Base-by-base conservation (phyloP, 2,797 vertebrate species). In the Mus caroli region DNA sequence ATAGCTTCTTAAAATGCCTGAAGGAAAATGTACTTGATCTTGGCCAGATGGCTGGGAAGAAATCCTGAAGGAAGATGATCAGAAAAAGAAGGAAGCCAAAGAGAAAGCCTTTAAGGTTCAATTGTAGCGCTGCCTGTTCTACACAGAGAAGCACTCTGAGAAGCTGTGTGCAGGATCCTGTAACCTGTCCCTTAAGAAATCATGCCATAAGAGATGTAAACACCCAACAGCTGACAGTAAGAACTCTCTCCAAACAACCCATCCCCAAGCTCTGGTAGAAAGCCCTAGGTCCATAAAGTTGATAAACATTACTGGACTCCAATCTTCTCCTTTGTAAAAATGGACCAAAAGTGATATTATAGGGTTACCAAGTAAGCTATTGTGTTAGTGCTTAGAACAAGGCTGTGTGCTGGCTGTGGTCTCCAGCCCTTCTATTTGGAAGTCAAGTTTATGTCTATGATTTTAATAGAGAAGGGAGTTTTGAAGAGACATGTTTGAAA, bases 401-500 rank as follows among this genome's bases (percentile, higher is more conserved):
- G 60, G 43, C 67, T 85, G 7, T 11, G 77, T 75, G 46, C 86
- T 86, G 88, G 22, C 71, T 90, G 56, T 78, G 83, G 50, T 85
- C 90, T 43, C 73, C 92, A 15, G 88, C 73, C 52, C 13, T 85
- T 94, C 82, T 52, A 67, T 62, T 97, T 94, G 88, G 75, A 90
- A 94, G 78, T 77, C 78, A 95, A 95, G 40, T 82, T 85, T 54
- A 56, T 91, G 83, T 69, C 56, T 90, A 28, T 82, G 71, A 69
- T 95, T 95, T 94, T 91, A 73, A 88, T 84, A 69, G 46, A 94
- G 76, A 93, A 89, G 58, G 77, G 60, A 62, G 94, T 80, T 96
- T 87, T 94, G 31, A 73, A 94, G 90, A 71, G 40, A 50, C 75
- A 14, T 79, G 67, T 94, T 89, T 96, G 90, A 96, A 96, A 86